Evolutionary conservation across 2,888 invertebrate species (phyloP).

Genomic region (Automeris io): DNA sequence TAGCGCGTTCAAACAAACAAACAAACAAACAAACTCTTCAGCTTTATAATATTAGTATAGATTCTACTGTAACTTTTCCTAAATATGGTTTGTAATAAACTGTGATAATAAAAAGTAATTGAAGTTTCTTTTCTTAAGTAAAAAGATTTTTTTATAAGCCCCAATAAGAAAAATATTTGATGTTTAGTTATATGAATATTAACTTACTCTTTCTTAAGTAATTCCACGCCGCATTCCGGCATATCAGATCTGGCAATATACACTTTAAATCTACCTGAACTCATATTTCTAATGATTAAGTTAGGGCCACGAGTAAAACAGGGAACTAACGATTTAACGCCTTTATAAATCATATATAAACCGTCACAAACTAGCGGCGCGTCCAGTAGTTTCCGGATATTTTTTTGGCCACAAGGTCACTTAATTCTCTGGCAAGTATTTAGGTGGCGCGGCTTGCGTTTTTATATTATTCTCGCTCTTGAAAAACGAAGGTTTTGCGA

Average conservation of each 20-base stretch:
- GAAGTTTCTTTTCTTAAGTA: too few relatives aligned
- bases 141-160: background rate
- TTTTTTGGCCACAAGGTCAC: slow-evolving; percentile 29
- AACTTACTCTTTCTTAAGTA: slow-evolving; percentile 79
- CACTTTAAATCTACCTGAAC: slow-evolving; percentile 67
- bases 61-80: too few relatives aligned
- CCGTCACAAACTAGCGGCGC: slow-evolving; percentile 15
- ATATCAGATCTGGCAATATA: slow-evolving; percentile 81
- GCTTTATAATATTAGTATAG: too few relatives aligned
- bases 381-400: slow-evolving; percentile 26
- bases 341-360: slow-evolving; percentile 57
- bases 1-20: too few relatives aligned
- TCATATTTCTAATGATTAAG: slow-evolving; percentile 44
- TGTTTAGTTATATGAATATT: too few relatives aligned
- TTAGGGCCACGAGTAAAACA: slow-evolving; percentile 27
- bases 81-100: too few relatives aligned
- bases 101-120: too few relatives aligned
- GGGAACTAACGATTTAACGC: slow-evolving; percentile 14
- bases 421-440: slow-evolving; percentile 57
- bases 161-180: background rate
- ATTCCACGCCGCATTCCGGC: slow-evolving; percentile 76
- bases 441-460: slow-evolving; percentile 39
- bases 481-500: slow-evolving; percentile 64
- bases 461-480: slow-evolving; percentile 39
- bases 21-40: too few relatives aligned